phyloP scores from a whole-genome alignment of 2,797 vertebrate genomes.

The Dallia pectoralis region DNA sequence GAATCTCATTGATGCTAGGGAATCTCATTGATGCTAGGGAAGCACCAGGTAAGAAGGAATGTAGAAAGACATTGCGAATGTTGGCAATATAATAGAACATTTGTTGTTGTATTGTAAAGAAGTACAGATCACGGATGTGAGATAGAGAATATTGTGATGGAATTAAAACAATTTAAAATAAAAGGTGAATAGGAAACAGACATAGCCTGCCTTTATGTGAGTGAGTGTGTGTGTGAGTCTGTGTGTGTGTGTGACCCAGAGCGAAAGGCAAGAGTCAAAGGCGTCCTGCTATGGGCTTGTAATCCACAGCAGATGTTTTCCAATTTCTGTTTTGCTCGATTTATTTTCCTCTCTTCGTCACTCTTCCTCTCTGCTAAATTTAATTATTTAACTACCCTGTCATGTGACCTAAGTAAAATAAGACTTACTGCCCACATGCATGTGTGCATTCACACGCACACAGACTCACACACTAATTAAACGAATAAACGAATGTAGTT shows the following conservation, averaged over 20 bases:
- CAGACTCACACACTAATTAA: not conserved
- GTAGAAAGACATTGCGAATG: not conserved
- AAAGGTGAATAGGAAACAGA: not conserved
- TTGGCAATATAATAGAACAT: not conserved
- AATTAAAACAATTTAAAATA: not conserved
- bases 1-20: not conserved
- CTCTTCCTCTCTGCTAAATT: not conserved
- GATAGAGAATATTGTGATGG: not conserved
- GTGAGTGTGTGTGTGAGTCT: slow-evolving; percentile 15
- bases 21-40: too few relatives aligned
- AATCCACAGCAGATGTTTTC: slow-evolving; percentile 62
- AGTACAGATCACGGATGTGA: not conserved
- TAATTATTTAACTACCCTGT: not conserved
- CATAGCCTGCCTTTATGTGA: too few relatives aligned
- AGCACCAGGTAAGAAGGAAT: not conserved
- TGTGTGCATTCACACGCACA: not conserved
- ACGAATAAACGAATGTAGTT: not conserved
- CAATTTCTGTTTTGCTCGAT: slow-evolving; percentile 17
- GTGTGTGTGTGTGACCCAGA: not conserved
- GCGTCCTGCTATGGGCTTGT: slow-evolving; percentile 40
- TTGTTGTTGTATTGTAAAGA: not conserved
- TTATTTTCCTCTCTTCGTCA: not conserved
- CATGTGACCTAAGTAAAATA: slow-evolving; percentile 15
- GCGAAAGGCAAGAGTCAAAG: slow-evolving; percentile 34
- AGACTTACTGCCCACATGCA: not conserved